phyloP scores from a whole-genome alignment of 2,888 invertebrate species.

The Lasioglossum marginatum region DNA sequence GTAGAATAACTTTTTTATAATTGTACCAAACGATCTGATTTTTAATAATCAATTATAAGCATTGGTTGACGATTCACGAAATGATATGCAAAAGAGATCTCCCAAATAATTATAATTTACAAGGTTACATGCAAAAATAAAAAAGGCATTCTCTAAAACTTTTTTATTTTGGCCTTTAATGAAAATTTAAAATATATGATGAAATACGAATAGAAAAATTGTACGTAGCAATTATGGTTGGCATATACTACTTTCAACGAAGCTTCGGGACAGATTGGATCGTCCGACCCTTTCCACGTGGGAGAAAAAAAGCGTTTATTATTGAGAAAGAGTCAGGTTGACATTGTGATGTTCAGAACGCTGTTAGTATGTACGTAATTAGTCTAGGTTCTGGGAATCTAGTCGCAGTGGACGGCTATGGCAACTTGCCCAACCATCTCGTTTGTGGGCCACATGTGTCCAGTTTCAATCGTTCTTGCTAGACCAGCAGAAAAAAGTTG shows the following conservation, averaged over 20 bases:
- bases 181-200: too few relatives aligned
- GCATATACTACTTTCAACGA: background rate
- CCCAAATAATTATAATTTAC: too few relatives aligned
- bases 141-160: too few relatives aligned
- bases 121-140: too few relatives aligned
- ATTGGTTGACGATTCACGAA: too few relatives aligned
- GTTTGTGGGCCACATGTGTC: slow-evolving; percentile 33
- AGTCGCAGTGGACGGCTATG: slow-evolving; percentile 43
- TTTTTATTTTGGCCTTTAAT: too few relatives aligned
- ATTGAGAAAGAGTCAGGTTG: slow-evolving; percentile 67
- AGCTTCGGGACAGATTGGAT: background rate
- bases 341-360: slow-evolving; percentile 54
- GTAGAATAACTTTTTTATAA: too few relatives aligned
- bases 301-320: slow-evolving; percentile 52
- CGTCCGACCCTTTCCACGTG: background rate
- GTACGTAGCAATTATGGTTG: background rate
- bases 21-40: too few relatives aligned
- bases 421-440: slow-evolving; percentile 59
- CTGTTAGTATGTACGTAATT: slow-evolving; percentile 76
- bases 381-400: slow-evolving; percentile 71
- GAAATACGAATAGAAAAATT: background rate
- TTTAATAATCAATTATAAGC: too few relatives aligned
- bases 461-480: slow-evolving; percentile 43
- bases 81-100: too few relatives aligned
- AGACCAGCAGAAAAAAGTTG: background rate